Evolutionary conservation across 2,797 vertebrate species (phyloP).

Genomic region (Hyperoplus lanceolatus): DNA sequence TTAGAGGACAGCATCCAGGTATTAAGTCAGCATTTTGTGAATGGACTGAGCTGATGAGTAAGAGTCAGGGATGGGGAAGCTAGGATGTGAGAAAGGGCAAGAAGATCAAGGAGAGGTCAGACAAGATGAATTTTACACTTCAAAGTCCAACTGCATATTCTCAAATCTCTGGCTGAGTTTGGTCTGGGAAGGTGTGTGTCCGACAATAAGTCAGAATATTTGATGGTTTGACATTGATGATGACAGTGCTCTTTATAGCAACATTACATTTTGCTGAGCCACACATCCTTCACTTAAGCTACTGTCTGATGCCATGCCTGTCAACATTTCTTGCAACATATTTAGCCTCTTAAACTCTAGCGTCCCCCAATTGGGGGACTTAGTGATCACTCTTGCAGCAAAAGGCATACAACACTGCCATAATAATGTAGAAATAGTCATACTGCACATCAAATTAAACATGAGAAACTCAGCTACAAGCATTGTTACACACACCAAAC

Average conservation of each 20-base stretch:
- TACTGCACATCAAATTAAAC: too few species aligned
- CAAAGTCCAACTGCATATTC: not conserved
- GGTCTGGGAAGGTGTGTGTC: too few species aligned
- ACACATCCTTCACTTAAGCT: too few species aligned
- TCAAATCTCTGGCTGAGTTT: not conserved
- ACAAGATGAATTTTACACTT: not conserved
- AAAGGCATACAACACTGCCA: too few species aligned
- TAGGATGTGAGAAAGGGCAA: not conserved
- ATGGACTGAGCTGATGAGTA: not conserved
- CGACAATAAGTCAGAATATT: too few species aligned
- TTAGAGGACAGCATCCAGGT: not conserved
- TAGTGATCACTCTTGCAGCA: too few species aligned
- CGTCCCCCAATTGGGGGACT: too few species aligned
- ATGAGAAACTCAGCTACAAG: too few species aligned
- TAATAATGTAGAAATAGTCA: too few species aligned
- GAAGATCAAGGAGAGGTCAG: not conserved
- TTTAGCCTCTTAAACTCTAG: too few species aligned
- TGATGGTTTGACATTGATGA: not conserved
- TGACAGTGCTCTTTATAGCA: not conserved
- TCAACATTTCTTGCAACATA: not conserved
- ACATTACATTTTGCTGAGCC: not conserved
- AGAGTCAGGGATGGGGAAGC: not conserved
- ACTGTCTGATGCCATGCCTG: too few species aligned
- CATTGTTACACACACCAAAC: too few species aligned
- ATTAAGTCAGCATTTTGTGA: not conserved